Percentiles rank a stretch among this genome's conserved stretches.
These are phyloP conservation scores for Forbesichthys papilliferus DNA, from an alignment of 2,113 vertebrate genomes.

Conservation along the genomic window DNA sequence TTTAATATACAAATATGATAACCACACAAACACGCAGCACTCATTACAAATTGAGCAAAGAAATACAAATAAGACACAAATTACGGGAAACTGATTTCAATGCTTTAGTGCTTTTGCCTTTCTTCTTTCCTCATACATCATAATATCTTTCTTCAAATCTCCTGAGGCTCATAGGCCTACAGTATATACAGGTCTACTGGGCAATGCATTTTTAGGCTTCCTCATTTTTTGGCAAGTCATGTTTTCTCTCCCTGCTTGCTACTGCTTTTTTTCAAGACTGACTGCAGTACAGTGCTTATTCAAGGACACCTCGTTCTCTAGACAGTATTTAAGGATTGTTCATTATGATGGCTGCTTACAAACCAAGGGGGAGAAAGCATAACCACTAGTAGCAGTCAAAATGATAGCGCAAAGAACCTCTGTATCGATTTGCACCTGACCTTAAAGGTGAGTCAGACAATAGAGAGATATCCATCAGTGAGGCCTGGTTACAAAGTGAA, in stretches of 20 bases:
- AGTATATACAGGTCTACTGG: slow-evolving; percentile 38
- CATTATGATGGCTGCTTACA: slow-evolving; percentile 41
- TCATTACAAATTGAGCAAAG: background rate
- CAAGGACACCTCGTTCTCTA: slow-evolving; percentile 37
- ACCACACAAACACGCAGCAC: background rate
- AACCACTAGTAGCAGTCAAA: slow-evolving; percentile 44
- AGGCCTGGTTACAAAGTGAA: slow-evolving; percentile 50
- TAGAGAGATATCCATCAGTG: slow-evolving; percentile 64
- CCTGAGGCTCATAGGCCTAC: slow-evolving; percentile 20
- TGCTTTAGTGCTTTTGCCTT: no score
- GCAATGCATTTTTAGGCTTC: slow-evolving; percentile 27
- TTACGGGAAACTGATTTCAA: background rate
- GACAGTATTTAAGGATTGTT: slow-evolving; percentile 49
- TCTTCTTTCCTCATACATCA: slow-evolving; percentile 29
- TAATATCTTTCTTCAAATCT: slow-evolving; percentile 40
- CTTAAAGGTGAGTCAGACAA: slow-evolving; percentile 60
- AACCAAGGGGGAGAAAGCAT: slow-evolving; percentile 20
- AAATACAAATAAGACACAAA: background rate
- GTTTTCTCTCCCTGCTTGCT: slow-evolving; percentile 34
- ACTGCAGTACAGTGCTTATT: slow-evolving; percentile 28
- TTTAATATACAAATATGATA: background rate
- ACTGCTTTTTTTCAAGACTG: slow-evolving; percentile 33
- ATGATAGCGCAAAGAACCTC: slow-evolving; percentile 40
- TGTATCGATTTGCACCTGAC: slow-evolving; percentile 63
- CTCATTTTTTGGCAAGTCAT: slow-evolving; percentile 34